These are phyloP conservation scores for Platysternon megacephalum DNA, from an alignment of 2,113 vertebrate genomes.

Conservation along the genomic window DNA sequence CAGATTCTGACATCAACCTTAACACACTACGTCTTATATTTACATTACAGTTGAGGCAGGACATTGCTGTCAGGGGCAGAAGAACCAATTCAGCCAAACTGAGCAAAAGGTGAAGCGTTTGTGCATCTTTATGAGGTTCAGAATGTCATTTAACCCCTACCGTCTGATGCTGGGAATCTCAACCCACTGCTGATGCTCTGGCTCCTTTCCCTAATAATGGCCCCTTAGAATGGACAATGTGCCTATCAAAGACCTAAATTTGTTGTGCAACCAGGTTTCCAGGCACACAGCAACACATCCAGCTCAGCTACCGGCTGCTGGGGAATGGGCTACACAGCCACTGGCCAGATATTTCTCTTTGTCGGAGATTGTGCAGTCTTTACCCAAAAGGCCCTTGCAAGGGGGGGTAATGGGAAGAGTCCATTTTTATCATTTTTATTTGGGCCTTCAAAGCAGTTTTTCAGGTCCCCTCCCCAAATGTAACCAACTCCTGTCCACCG, in stretches of 20 bases:
- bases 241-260: not conserved
- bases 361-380: not conserved
- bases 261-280: not conserved
- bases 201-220: not conserved
- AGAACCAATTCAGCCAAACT: not conserved
- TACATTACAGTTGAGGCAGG: not conserved
- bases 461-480: not conserved
- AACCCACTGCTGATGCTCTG: not conserved
- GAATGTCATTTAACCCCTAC: not conserved
- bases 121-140: not conserved
- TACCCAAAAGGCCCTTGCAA: not conserved
- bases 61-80: not conserved
- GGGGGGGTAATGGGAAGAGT: not conserved
- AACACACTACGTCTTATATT: not conserved
- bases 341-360: not conserved
- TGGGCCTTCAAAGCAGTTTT: not conserved
- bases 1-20: constrained; percentile 4
- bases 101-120: not conserved
- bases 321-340: not conserved
- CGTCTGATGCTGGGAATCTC: not conserved
- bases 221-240: not conserved
- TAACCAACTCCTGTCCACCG: not conserved
- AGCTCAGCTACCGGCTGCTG: not conserved
- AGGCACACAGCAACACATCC: not conserved
- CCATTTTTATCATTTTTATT: not conserved